Percentiles rank a stretch among this genome's conserved stretches.
phyloP scores from a whole-genome alignment of 1,140 invertebrate genomes.

The Brachionus rotundiformis region DNA sequence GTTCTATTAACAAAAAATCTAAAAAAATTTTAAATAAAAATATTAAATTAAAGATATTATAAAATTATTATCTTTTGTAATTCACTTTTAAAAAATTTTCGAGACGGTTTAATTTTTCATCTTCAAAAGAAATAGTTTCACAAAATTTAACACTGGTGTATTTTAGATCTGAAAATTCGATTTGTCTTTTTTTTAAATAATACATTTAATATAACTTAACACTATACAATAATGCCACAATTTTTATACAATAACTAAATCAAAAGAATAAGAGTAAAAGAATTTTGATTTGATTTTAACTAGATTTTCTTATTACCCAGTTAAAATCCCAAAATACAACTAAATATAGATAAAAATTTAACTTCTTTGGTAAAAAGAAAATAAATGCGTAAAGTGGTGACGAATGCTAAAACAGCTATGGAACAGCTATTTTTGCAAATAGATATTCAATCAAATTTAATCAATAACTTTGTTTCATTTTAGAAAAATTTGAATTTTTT shows the following conservation, averaged over 20 bases:
- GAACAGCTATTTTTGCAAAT: neutral
- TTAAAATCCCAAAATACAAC: slow-evolving; percentile 6
- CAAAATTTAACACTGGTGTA: slow-evolving; percentile 33
- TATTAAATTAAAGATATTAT: too few relatives aligned
- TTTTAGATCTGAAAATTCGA: slow-evolving; percentile 44
- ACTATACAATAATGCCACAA: too few relatives aligned
- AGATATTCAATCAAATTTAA: neutral
- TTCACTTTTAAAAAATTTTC: neutral
- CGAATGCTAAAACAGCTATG: neutral
- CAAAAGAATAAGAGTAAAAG: neutral
- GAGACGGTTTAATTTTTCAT: neutral
- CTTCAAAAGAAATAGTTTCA: neutral
- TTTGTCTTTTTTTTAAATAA: neutral
- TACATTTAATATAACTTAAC: too few relatives aligned
- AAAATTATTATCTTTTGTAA: neutral
- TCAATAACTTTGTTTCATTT: too few relatives aligned
- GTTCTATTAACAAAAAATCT: too few relatives aligned
- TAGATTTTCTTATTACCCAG: too few relatives aligned
- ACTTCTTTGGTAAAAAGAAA: neutral
- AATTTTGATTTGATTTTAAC: too few relatives aligned
- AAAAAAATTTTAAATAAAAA: too few relatives aligned
- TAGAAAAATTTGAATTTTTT: too few relatives aligned
- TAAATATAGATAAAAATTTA: neutral
- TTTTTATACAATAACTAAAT: slow-evolving; percentile 18
- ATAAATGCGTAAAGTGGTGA: neutral